Base-by-base conservation (phyloP, 2,113 vertebrate genomes). In the Octodon degus region DNA sequence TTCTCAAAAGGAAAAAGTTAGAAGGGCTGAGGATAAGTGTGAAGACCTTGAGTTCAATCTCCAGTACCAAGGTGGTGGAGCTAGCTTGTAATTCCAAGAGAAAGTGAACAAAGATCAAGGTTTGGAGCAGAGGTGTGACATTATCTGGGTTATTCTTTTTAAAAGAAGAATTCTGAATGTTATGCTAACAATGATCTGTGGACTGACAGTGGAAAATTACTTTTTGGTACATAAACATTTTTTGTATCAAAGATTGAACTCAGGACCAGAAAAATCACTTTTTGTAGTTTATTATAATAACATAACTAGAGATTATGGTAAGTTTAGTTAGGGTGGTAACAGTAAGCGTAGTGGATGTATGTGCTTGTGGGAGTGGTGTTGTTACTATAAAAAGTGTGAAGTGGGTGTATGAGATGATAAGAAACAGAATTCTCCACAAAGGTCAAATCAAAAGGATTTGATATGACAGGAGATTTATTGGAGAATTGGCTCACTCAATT, bases 211-310 rank as follows among this genome's bases (percentile, higher is more conserved):
- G 37, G 25, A 55, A 55, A 55, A 55, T 14, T 55, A 55, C 13
- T 13, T 55, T 55, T 55, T 55, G 2, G 53, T 55, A 55, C 53
- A 55, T 55, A 55, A 3, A 55, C 50, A 14, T 55, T 55, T 55
- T 55, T 55, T 55, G 53, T 55, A 55, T 14, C 53, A 55, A 14
- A 55, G 53, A 55, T 55, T 55, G 53, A 55, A 55, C 13, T 55
- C 53, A 55, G 53, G 53, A 55, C 53, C 53, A 55, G 63, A 43
- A 80, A 86, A 60, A 74, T 14, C n/a, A 87, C 17, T 70, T 16
- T 63, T 77, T 65, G 80, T 9, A 74, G 63, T 16, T 82, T 95
- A 92, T 47, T 43, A 91, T 53, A 65, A 92, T 34, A 91, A 91
- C 65, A 16, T 27, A 43, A 76, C 12, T 13, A 67, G 65, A 67